Evolutionary conservation across 64 coral and sea anemone genomes (phyloP), one percentile per base, ranked within the genome.

Genomic region (Actinia tenebrosa): DNA sequence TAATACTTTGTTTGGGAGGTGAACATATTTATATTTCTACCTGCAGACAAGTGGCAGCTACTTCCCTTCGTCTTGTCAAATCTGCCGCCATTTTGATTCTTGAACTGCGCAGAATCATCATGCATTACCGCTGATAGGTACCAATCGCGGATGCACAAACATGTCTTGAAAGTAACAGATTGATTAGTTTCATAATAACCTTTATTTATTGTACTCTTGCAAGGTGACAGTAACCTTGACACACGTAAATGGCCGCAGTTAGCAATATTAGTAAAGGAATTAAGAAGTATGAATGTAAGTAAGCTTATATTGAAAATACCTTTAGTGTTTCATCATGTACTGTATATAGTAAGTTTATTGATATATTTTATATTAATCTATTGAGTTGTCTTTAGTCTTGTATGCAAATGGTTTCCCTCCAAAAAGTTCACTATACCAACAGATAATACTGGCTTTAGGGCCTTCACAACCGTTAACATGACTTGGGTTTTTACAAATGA

Each of bases 211-310:
- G 69, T 9, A 6, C 25, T 75, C 69, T 30, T 2, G 25, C 11
- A 26, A 9, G 69, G 25, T 75, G 10, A 75, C 37, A 13, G 10
- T 30, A 75, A 22, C 5, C 15, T 15, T 75, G 11, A 69, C n/a
- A 27, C 69, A 66, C 3, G 15, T 42, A 13, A 75, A 90, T 82
- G 78, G 78, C 78, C 53, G 68, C 79, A 46, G 68, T 71, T 53
- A 26, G 52, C 11, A 72, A 64, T 64, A 56, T 25, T 80, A 59
- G 77, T 14, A 89, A 60, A 44, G 5, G 71, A 10, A 78, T 37
- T 37, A 37, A 83, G 42, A 98, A 98, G 30, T 98, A 98, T 90
- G 95, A 98, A 83, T 98, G 95, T 98, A 92, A 89, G 92, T 63
- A 30, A 30, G 8, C 7, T 66, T 11, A 11, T 58, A 14, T 11